Evolutionary conservation across 2,113 vertebrate genomes (phyloP), one percentile per base, ranked within the genome.

Genomic region (Hippocampus zosterae): DNA sequence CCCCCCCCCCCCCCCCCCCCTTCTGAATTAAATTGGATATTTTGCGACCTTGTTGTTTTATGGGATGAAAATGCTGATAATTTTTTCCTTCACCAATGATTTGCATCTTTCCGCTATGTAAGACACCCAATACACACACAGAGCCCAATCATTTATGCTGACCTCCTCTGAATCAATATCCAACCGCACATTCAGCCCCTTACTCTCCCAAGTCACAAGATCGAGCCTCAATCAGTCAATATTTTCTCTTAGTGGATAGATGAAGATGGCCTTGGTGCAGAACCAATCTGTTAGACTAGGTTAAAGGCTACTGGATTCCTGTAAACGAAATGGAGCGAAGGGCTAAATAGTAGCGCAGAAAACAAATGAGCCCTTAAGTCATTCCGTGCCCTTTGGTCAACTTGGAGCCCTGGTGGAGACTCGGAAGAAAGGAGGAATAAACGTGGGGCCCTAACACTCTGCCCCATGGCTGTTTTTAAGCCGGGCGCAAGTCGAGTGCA

Each of bases 101-200:
- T 81, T 82, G 72, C 76, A 50, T 64, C 50, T 59, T 69, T 79
- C 79, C 74, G 68, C 53, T 76, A 76, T 85, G 78, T 65, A 60
- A 76, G 56, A 52, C 29, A 10, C 68, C 89, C 86, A 74, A 86
- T 90, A 78, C 29, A 8, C 29, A 8, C 80, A 40, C 72, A 76
- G 76, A 78, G 76, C 50, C 82, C 75, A 81, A 81, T 89, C 76
- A 79, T 86, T 78, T 81, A 75, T 40, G 64, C 79, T 75, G 84
- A 87, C 81, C 74, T 76, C 65, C 75, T 68, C 66, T 70, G 48
- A 40, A 87, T 89, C 89, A 82, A 87, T 88, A 85, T 37, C 33
- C 68, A 64, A 52, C 70, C 76, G 76, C 82, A 83, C 80, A 42
- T 72, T 79, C 78, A 37, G 69, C 68, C 82, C 84, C 83, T 87